Conservation (phyloP, 2,797 vertebrate genomes). For the Scolopax bukidnonensis region DNA sequence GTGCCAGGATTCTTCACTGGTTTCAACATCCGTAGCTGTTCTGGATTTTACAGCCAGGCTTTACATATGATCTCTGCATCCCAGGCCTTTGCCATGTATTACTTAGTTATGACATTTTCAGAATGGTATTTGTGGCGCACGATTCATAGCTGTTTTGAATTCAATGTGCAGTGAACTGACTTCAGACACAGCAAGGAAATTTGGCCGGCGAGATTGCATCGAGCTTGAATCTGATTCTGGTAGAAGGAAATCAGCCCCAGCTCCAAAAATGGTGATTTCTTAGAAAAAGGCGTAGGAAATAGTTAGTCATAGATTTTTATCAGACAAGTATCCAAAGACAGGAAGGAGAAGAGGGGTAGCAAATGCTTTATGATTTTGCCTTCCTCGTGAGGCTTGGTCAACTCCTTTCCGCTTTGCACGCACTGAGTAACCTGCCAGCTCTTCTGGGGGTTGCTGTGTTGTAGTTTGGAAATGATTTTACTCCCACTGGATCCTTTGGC, state of each 20-base stretch:
- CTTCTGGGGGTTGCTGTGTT: background rate
- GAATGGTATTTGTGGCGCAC: slow-evolving; percentile 52
- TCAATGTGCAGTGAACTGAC: slow-evolving; percentile 16
- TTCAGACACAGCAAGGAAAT: slow-evolving; percentile 32
- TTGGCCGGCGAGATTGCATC: slow-evolving; percentile 1
- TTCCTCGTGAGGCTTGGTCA: background rate
- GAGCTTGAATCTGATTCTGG: slow-evolving; percentile 1
- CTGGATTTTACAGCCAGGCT: slow-evolving; percentile 42
- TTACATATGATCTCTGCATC: slow-evolving; percentile 8
- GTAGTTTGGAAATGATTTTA: background rate
- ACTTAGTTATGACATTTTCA: slow-evolving; percentile 61
- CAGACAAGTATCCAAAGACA: background rate
- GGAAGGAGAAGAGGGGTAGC: background rate
- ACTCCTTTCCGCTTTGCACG: background rate
- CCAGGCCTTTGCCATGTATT: slow-evolving; percentile 32
- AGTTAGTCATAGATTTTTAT: slow-evolving; percentile 46
- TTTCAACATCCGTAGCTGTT: background rate
- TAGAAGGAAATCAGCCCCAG: background rate
- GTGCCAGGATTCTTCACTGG: background rate
- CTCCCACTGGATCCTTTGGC: background rate
- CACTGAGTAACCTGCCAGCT: background rate
- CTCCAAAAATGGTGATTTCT: slow-evolving; percentile 12
- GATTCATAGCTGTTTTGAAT: slow-evolving; percentile 47
- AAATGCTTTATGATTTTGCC: background rate
- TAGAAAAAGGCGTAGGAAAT: slow-evolving; percentile 37